phyloP scores from a whole-genome alignment of 2,888 invertebrate species.

The Tupiocoris notatus region DNA sequence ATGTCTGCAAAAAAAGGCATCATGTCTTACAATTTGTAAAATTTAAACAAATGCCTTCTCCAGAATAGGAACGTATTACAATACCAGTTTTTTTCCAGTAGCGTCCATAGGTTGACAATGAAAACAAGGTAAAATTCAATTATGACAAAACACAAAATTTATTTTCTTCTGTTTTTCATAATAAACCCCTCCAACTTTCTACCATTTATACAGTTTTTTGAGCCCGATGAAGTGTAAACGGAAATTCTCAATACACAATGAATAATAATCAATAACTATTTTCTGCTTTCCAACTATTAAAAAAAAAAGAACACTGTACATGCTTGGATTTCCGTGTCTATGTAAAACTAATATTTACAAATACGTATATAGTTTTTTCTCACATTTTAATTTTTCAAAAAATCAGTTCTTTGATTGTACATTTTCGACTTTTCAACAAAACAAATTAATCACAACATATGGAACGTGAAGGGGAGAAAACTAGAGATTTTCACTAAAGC shows the following conservation, averaged over 20 bases:
- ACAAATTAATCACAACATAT: not conserved
- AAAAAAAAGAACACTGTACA: conserved; percentile 30
- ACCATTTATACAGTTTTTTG: conserved; percentile 45
- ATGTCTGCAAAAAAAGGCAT: too few relatives aligned
- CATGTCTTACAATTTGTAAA: too few relatives aligned
- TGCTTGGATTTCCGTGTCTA: conserved; percentile 26
- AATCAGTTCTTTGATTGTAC: conserved; percentile 42
- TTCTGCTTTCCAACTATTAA: conserved; percentile 28
- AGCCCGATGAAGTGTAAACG: conserved; percentile 30
- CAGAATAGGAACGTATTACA: too few relatives aligned
- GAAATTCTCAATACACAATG: conserved; percentile 40
- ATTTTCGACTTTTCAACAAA: conserved; percentile 30
- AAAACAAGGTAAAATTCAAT: conserved; percentile 47
- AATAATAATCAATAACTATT: conserved; percentile 44
- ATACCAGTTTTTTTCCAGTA: too few relatives aligned
- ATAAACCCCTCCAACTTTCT: conserved; percentile 48
- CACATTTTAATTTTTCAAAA: conserved; percentile 18
- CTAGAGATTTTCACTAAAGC: conserved; percentile 21
- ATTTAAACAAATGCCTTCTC: too few relatives aligned
- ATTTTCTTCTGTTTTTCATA: conserved; percentile 47
- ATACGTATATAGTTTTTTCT: conserved; percentile 20
- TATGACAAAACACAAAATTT: conserved; percentile 50
- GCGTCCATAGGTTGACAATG: conserved; percentile 44
- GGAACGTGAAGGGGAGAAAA: conserved; percentile 12
- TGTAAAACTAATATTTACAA: conserved; percentile 38